Percentiles rank a stretch among this genome's conserved stretches.
These are phyloP conservation scores for Hemitrygon akajei DNA, from an alignment of 2,797 vertebrate species.

Conservation along the genomic window DNA sequence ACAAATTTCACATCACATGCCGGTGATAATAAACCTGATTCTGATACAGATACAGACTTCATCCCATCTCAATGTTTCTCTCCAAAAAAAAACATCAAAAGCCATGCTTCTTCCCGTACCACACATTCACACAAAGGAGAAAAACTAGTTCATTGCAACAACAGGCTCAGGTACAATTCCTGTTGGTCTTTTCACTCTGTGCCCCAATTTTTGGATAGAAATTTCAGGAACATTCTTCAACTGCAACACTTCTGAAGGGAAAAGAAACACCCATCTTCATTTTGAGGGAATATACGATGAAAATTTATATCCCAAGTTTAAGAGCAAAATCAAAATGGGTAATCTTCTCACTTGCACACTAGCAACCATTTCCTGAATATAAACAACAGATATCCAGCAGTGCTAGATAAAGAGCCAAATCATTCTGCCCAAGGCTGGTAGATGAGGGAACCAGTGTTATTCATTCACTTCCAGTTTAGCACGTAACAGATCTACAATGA, in stretches of 20 bases:
- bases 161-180: not conserved
- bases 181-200: not conserved
- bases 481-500: too few species aligned
- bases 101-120: not conserved
- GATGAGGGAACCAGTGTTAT: too few species aligned
- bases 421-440: too few species aligned
- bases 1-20: too few species aligned
- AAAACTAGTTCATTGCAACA: not conserved
- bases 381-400: not conserved
- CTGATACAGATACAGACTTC: not conserved
- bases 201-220: too few species aligned
- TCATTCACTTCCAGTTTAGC: too few species aligned
- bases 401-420: not conserved
- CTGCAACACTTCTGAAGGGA: not conserved
- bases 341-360: not conserved
- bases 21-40: too few species aligned
- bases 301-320: not conserved
- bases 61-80: not conserved
- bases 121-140: not conserved
- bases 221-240: not conserved
- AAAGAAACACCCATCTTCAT: not conserved
- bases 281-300: not conserved
- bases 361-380: not conserved
- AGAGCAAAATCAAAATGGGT: not conserved
- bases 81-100: not conserved